Evolutionary conservation across 1,140 invertebrate species (phyloP).

Genomic region (Sycophila sp.): DNA sequence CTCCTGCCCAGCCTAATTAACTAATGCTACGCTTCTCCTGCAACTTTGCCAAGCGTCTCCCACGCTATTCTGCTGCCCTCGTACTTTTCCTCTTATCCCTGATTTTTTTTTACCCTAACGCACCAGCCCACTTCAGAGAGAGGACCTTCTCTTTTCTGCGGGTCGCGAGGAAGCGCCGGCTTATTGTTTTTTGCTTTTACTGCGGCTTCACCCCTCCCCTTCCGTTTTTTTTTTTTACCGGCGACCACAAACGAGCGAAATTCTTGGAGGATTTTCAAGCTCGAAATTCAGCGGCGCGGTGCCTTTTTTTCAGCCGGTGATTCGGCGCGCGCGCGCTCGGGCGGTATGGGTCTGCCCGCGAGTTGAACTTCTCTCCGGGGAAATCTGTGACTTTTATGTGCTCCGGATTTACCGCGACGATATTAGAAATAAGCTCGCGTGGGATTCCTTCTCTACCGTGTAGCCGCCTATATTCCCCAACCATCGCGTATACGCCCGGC

Average conservation of each 20-base stretch:
- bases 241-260: background rate
- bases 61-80: background rate
- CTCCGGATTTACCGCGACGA: conserved; percentile 3
- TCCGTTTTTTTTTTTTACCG: background rate
- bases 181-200: background rate
- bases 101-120: too few relatives aligned
- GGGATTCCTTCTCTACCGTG: background rate
- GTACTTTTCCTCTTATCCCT: background rate
- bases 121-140: too few relatives aligned
- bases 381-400: conserved; percentile 18
- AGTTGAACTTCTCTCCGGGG: background rate
- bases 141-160: too few relatives aligned
- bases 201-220: background rate
- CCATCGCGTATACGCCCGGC: too few relatives aligned
- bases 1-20: conserved; percentile 61
- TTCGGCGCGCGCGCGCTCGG: background rate
- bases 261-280: background rate
- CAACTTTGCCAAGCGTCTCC: background rate
- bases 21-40: conserved; percentile 47
- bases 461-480: too few relatives aligned
- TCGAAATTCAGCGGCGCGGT: too few relatives aligned
- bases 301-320: background rate
- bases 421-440: conserved; percentile 26
- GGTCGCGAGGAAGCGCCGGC: too few relatives aligned
- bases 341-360: background rate